These are phyloP conservation scores for Pollenia griseotomentosa DNA, from an alignment of 2,888 invertebrate species.

Conservation along the genomic window DNA sequence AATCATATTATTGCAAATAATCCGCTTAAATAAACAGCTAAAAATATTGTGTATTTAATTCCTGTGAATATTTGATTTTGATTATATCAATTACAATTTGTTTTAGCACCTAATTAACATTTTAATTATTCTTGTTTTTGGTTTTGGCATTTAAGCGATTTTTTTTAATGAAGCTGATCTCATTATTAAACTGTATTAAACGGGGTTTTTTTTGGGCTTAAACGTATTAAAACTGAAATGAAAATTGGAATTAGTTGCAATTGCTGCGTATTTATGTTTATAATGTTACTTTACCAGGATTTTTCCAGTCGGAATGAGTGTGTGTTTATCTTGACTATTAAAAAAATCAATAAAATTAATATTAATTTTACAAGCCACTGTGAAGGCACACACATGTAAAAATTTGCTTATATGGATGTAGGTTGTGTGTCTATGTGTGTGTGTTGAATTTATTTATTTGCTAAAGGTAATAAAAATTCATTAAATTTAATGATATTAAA, in stretches of 20 bases:
- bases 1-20: neutral
- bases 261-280: slow-evolving; percentile 53
- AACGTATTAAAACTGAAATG: neutral
- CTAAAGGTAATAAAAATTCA: slow-evolving; percentile 72
- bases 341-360: slow-evolving; percentile 69
- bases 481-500: slow-evolving; percentile 71
- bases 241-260: slow-evolving; percentile 63
- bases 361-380: slow-evolving; percentile 44
- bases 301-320: slow-evolving; percentile 29
- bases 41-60: slow-evolving; percentile 16
- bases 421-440: slow-evolving; percentile 1
- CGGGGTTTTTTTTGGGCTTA: neutral
- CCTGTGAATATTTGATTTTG: slow-evolving; percentile 61
- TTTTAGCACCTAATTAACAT: slow-evolving; percentile 71
- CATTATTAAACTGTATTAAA: slow-evolving; percentile 52
- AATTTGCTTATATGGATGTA: neutral
- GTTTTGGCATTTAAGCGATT: slow-evolving; percentile 33
- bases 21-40: neutral
- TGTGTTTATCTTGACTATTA: slow-evolving; percentile 40
- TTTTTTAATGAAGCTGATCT: slow-evolving; percentile 2
- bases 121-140: slow-evolving; percentile 52
- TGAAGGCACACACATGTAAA: neutral
- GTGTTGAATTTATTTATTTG: slow-evolving; percentile 44
- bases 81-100: slow-evolving; percentile 71
- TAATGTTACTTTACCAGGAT: slow-evolving; percentile 33